These are phyloP conservation scores for Syritta pipiens DNA, from an alignment of 2,888 invertebrate species.

Conservation along the genomic window DNA sequence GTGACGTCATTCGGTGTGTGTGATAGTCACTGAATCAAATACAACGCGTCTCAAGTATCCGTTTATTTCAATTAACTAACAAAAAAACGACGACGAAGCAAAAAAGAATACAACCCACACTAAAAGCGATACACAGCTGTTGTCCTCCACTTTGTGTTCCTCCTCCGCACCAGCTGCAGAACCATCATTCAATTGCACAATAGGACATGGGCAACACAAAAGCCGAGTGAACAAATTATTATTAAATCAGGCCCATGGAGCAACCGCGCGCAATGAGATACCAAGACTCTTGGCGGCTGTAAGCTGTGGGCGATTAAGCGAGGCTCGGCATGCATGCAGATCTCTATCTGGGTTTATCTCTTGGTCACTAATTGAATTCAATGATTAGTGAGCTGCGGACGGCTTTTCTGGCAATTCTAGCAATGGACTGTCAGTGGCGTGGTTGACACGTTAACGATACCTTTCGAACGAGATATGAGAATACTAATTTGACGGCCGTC, in stretches of 20 bases:
- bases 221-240: slow-evolving; percentile 47
- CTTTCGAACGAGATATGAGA: slow-evolving; percentile 10
- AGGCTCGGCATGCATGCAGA: slow-evolving; percentile 17
- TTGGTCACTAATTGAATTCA: slow-evolving; percentile 44
- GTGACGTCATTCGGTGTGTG: slow-evolving; percentile 19
- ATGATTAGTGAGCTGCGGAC: slow-evolving; percentile 36
- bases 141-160: slow-evolving; percentile 35
- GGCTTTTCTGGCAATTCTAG: slow-evolving; percentile 37
- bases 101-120: too few species aligned
- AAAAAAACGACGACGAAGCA: too few species aligned
- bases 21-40: slow-evolving; percentile 23
- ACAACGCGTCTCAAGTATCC: slow-evolving; percentile 41
- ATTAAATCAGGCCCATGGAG: slow-evolving; percentile 54
- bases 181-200: slow-evolving; percentile 61
- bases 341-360: slow-evolving; percentile 27
- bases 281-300: slow-evolving; percentile 1
- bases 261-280: slow-evolving; percentile 14
- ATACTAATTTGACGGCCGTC: slow-evolving; percentile 36
- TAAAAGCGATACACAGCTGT: slow-evolving; percentile 28
- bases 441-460: slow-evolving; percentile 41
- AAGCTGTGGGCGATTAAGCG: slow-evolving; percentile 46
- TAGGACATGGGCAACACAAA: slow-evolving; percentile 39
- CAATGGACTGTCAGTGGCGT: slow-evolving; percentile 26
- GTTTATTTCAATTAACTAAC: slow-evolving; percentile 54
- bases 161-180: slow-evolving; percentile 37